Percentiles rank a stretch among this genome's conserved stretches.
phyloP scores from a whole-genome alignment of 2,888 invertebrate species.

The Bimastos eiseni region DNA sequence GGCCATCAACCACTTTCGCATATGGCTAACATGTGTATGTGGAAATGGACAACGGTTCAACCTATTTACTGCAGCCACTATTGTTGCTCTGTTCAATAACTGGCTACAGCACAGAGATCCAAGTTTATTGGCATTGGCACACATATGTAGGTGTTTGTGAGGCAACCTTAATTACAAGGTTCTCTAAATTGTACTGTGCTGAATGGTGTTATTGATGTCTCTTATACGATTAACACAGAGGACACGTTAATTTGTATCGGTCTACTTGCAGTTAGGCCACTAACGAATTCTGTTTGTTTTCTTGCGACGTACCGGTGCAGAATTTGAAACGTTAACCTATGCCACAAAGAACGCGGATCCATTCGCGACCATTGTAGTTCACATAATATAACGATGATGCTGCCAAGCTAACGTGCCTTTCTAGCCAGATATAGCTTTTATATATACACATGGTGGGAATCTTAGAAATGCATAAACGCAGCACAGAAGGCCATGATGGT shows the following conservation, averaged over 20 bases:
- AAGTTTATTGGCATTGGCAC: neutral
- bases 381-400: neutral
- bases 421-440: neutral
- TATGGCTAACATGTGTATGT: neutral
- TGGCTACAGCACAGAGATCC: neutral
- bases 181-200: neutral
- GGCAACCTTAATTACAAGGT: neutral
- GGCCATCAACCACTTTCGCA: neutral
- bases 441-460: neutral
- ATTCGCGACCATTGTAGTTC: neutral
- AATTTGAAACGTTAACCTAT: neutral
- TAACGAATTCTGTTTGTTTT: neutral
- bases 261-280: neutral
- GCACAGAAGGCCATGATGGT: neutral
- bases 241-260: neutral
- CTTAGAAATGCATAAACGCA: neutral
- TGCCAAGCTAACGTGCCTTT: slow-evolving; percentile 4
- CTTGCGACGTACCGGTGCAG: neutral
- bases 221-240: neutral
- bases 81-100: neutral
- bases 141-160: neutral
- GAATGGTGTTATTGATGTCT: neutral
- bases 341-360: neutral
- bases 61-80: neutral
- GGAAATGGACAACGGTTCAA: neutral